Conservation (phyloP, 1,140 invertebrate genomes). For the Episyrphus balteatus region DNA sequence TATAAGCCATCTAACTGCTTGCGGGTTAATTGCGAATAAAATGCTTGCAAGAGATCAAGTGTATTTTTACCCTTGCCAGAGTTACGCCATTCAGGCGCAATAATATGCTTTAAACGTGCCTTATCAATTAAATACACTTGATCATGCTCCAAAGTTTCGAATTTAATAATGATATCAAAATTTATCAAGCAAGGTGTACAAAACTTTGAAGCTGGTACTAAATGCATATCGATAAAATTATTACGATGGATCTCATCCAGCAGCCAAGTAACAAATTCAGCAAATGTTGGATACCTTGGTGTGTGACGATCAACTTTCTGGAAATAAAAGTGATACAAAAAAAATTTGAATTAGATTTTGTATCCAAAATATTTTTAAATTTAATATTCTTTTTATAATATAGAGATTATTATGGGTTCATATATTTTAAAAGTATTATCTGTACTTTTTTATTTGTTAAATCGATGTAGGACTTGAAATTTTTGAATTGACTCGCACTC, state of each 20-base stretch:
- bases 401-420: neutral
- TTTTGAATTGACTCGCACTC: neutral
- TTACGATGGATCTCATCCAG: conserved; percentile 50
- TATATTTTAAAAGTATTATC: neutral
- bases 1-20: conserved; percentile 66
- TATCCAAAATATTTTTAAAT: neutral
- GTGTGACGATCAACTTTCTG: conserved; percentile 17
- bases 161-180: conserved; percentile 80
- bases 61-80: conserved; percentile 60
- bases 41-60: conserved; percentile 55
- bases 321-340: neutral
- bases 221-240: conserved; percentile 79
- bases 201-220: conserved; percentile 73
- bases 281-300: conserved; percentile 58
- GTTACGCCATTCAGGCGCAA: conserved; percentile 72
- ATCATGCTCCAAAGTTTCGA: conserved; percentile 78
- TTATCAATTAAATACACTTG: conserved; percentile 70
- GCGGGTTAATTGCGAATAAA: conserved; percentile 63
- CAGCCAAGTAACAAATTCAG: conserved; percentile 65
- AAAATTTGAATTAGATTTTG: neutral
- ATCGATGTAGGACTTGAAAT: neutral
- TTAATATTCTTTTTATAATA: neutral
- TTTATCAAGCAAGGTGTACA: conserved; percentile 83
- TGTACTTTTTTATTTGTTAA: neutral
- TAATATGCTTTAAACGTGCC: conserved; percentile 59